phyloP scores from a whole-genome alignment of 2,888 invertebrate genomes.

The Melieria crassipennis region DNA sequence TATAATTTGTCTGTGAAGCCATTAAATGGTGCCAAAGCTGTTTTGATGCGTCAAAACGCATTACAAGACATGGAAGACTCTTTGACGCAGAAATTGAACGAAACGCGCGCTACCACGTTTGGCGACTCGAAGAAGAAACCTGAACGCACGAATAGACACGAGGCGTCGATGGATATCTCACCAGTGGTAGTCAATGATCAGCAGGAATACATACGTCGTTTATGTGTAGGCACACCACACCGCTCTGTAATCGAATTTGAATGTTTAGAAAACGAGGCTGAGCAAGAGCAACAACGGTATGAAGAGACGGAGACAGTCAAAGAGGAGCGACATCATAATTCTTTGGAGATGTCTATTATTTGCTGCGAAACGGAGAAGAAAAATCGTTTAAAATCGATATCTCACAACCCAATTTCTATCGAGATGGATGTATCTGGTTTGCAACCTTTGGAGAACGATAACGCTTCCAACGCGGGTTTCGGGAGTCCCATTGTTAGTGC shows the following conservation, averaged over 20 bases:
- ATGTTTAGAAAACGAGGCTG: constrained; percentile 38
- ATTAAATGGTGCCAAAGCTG: constrained; percentile 26
- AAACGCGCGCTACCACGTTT: constrained; percentile 17
- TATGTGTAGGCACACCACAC: constrained; percentile 45
- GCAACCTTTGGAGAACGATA: background rate
- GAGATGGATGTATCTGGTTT: background rate
- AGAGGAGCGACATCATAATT: background rate
- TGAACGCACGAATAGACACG: constrained; percentile 6
- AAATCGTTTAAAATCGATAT: background rate
- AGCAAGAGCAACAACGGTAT: constrained; percentile 6
- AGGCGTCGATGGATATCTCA: constrained; percentile 1
- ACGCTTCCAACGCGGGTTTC: background rate
- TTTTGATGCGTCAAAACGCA: background rate
- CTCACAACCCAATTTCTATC: background rate
- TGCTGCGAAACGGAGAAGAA: background rate
- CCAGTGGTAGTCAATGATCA: background rate
- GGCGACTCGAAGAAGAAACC: constrained; percentile 10
- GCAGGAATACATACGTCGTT: constrained; percentile 1
- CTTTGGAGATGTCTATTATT: background rate
- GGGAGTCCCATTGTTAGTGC: constrained; percentile 14
- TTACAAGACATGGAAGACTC: constrained; percentile 25
- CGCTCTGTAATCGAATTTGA: constrained; percentile 50
- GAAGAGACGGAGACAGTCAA: background rate
- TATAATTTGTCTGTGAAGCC: background rate
- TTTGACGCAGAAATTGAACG: constrained; percentile 11